Evolutionary conservation across 2,797 vertebrate species (phyloP).

Genomic region (Spheniscus humboldti): DNA sequence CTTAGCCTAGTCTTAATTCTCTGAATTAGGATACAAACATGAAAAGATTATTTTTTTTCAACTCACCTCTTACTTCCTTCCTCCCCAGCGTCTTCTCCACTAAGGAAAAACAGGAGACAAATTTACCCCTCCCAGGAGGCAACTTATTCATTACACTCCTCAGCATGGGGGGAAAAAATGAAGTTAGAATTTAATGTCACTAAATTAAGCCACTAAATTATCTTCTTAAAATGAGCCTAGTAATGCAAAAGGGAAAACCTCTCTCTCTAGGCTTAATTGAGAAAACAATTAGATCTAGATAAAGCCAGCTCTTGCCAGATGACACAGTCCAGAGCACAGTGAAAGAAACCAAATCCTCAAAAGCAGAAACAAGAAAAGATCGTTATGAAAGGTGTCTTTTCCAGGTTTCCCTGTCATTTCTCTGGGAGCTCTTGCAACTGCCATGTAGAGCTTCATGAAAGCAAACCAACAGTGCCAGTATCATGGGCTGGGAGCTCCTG

Average conservation of each 20-base stretch:
- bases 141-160: neutral
- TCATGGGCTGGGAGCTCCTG: neutral
- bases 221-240: constrained; percentile 12
- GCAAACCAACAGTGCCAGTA: rapidly evolving
- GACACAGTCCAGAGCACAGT: constrained; percentile 12
- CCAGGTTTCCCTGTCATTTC: neutral
- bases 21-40: neutral
- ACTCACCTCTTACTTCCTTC: neutral
- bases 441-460: neutral
- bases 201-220: constrained; percentile 41
- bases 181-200: constrained; percentile 27
- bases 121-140: neutral
- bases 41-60: neutral
- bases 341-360: constrained; percentile 33
- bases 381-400: neutral
- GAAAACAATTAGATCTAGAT: constrained; percentile 43
- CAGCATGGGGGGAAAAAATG: neutral
- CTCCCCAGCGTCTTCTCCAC: neutral
- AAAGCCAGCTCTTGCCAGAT: constrained; percentile 23
- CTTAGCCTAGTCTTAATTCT: neutral
- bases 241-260: constrained; percentile 51
- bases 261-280: constrained; percentile 47
- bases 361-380: neutral
- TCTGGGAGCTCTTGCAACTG: neutral
- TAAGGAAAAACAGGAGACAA: neutral